Evolutionary conservation across 2,888 invertebrate species (phyloP), one percentile per base, ranked within the genome.

Genomic region (Pseudoips prasinana): DNA sequence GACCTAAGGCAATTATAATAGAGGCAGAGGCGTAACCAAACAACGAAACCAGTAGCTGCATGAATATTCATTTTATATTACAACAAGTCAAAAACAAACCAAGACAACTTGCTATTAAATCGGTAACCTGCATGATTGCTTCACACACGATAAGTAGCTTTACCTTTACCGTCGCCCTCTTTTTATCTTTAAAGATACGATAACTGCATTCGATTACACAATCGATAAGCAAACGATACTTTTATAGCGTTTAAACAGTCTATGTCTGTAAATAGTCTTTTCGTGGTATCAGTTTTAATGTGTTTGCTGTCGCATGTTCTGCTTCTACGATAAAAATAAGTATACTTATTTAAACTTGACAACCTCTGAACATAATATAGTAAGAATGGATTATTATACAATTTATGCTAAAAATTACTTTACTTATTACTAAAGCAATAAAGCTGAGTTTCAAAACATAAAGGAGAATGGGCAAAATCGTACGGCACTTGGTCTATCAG

Each of bases 191-290:
- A 58, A 57, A 60, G 48, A 53, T 56, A 57, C 62, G 48, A 53
- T 56, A 60, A 58, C 40, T 53, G 60, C 58, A 53, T 50, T 60
- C 43, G 55, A 14, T 64, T 62, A 54, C 57, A 51, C 58, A 58
- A 62, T 54, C 58, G 71, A 64, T 69, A 71, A 64, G 52, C 37
- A 44, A 51, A 31, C 55, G 63, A 62, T 58, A 62, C 60, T 60
- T 65, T 60, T 58, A 60, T 62, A 36, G 49, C 55, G 56, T 61
- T 61, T 54, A 58, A 60, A 65, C 62, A 56, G 39, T 53, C 46
- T 59, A 63, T 58, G 53, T 46, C 46, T 39, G 46, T 52, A 57
- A 57, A 51, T 46, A 56, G 41, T 47, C 50, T 50, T 42, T 51
- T 33, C 38, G 22, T 35, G 46, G 41, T 58, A 55, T 59, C 46